Base-by-base conservation (phyloP, 2,113 vertebrate genomes). In the Neodon shergylaensis region DNA sequence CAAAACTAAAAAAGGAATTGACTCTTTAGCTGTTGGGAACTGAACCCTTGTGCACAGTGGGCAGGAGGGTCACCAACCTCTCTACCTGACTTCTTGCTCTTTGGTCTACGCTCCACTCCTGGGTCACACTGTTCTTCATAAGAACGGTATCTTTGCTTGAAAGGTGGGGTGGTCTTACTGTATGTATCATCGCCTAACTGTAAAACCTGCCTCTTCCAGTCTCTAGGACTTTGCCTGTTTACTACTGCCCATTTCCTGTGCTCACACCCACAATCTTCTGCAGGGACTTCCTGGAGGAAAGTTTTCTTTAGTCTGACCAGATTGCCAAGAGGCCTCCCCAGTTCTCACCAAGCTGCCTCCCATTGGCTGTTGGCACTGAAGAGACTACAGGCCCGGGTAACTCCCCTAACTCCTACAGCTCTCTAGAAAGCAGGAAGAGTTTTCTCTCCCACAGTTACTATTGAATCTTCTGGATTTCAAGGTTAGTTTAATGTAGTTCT, bases 151-250 rank as follows among this genome's bases (percentile, higher is more conserved):
- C 26, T 74, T 95, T 28, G 39, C 68, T 90, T 49, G 42, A 88
- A 72, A 68, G 42, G 5, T 76, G 42, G 19, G 28, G 39, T 13
- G 1, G 0, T 24, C 70, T 86, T 78, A 42, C 81, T 84, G 33
- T 4, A 16, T 92, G 44, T 4, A 16, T 92, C n/a, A 91, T 86
- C 7, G 6, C 19, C 39, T 83, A 79, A 36, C 73, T 79, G 1
- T 77, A 73, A 96, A 88, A 93, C 9, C 44, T 63, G 26, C 66
- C 17, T 68, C 12, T 14, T 94, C 26, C 26, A 9, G 24, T 91
- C 52, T 95, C 68, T 74, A 65, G 68, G 52, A 95, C 58, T 83
- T 94, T 42, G 39, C 47, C 77, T 83, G 26, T 95, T 92, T 87
- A n/a, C 39, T 72, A 44, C 36, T 52, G 31, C 42, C 79, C 85